These are phyloP conservation scores for Limnothrissa miodon DNA, from an alignment of 2,113 vertebrate genomes.

Conservation along the genomic window DNA sequence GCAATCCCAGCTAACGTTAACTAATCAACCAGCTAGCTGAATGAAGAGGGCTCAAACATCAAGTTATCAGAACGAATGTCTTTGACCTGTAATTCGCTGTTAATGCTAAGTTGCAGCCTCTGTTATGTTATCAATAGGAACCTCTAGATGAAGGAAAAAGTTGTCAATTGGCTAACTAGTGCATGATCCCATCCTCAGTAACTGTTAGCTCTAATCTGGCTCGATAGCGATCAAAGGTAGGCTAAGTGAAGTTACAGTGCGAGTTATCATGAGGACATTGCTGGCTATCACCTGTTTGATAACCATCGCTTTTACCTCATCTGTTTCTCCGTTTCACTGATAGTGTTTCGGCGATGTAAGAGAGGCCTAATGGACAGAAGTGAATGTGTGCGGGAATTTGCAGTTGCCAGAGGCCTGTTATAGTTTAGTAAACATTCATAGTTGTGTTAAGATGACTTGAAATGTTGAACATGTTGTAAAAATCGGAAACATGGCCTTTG, in stretches of 20 bases:
- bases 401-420: not conserved
- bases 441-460: not conserved
- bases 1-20: not conserved
- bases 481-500: not conserved
- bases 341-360: not conserved
- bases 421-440: not conserved
- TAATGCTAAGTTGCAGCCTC: not conserved
- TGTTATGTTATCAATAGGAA: not conserved
- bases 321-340: not conserved
- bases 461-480: not conserved
- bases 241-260: not conserved
- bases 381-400: not conserved
- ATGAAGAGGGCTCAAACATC: not conserved
- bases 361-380: not conserved
- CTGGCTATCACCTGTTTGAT: not conserved
- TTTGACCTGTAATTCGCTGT: not conserved
- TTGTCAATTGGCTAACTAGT: not conserved
- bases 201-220: constrained; percentile 1
- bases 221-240: not conserved
- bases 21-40: not conserved
- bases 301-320: not conserved
- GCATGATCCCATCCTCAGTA: constrained; percentile 1
- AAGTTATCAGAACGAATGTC: not conserved
- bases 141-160: not conserved
- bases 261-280: constrained; percentile 9